Base-by-base conservation (phyloP, 2,797 vertebrate species). In the Mallotus villosus region DNA sequence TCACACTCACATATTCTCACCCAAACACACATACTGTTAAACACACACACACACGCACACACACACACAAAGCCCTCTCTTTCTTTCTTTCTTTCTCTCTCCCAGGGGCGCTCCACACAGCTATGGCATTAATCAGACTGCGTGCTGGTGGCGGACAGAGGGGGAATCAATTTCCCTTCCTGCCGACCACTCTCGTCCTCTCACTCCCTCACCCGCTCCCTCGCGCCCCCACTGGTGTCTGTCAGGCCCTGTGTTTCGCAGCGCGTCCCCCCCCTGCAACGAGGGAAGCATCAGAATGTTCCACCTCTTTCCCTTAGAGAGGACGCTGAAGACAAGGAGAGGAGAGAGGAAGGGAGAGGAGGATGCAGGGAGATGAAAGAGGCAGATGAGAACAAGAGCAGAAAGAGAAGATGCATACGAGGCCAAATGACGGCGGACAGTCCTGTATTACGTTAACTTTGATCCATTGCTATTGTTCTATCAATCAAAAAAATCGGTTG, bases 161-260 rank as follows among this genome's bases (percentile, higher is more conserved):
- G 64, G 57, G 41, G 71, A 73, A 73, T 73, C 71, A 68, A 68
- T 74, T 74, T 74, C 72, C 72, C 46, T 27, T 68, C 49, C 41
- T 74, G 59, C 66, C 66, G 27, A 34, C 65, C n/a, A n/a, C 59
- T 53, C 66, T 53, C 37, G 21, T 61, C 34, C 61, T 16, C 58
- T 46, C 57, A 6, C 64, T 32, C 55, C 19, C 37, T 49, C 7
- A 22, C 25, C n/a, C n/a, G 25, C n/a, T 34, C 46, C 27, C 61
- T 53, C 46, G 14, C 41, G 41, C 41, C 41, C 41, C 41, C 41
- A 46, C 55, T 34, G 29, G 19, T 14, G 19, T 55, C 24, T 21
- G 2, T 25, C 37, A 25, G 8, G 17, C 64, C 41, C 51, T 14
- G 37, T 27, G 55, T 57, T 46, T 57, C 57, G 14, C 19, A 34